A percentile compares a stretch with the other conserved stretches of the same genome.
These are phyloP conservation scores for Heliconius sara DNA, from an alignment of 2,888 invertebrate genomes.

Conservation along the genomic window DNA sequence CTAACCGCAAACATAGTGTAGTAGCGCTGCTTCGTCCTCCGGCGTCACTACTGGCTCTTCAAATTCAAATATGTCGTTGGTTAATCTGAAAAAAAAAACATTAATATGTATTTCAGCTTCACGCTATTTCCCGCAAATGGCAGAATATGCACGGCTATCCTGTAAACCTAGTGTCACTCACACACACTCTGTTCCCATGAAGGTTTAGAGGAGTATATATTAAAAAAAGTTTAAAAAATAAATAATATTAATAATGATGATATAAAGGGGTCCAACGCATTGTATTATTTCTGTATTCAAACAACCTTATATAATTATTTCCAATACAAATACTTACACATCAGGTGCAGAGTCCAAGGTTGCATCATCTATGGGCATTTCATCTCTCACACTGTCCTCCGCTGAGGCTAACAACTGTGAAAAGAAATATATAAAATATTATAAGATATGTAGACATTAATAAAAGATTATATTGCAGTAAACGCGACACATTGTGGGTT, in stretches of 20 bases:
- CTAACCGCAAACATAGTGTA: conserved; percentile 74
- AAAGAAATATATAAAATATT: not conserved
- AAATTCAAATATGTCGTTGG: conserved; percentile 55
- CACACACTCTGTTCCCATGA: no score
- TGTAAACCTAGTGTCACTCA: no score
- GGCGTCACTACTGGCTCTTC: conserved; percentile 68
- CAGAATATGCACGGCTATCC: no score
- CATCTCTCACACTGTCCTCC: conserved; percentile 66
- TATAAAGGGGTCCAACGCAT: no score
- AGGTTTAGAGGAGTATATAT: not conserved
- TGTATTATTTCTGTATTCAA: no score
- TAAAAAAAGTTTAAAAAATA: no score
- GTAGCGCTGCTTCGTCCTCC: conserved; percentile 71
- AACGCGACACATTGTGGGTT: not conserved
- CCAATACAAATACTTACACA: conserved; percentile 56
- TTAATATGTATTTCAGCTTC: not conserved
- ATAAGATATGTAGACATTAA: no score
- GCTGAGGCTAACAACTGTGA: conserved; percentile 72
- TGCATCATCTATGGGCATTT: conserved; percentile 60
- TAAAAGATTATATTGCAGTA: no score
- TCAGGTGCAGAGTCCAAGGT: conserved; percentile 57
- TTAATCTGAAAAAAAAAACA: conserved; percentile 11
- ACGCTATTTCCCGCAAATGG: not conserved
- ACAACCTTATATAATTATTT: no score
- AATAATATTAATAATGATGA: no score